These are phyloP conservation scores for Perdita meconis DNA, from an alignment of 2,888 invertebrate genomes.

Conservation along the genomic window DNA sequence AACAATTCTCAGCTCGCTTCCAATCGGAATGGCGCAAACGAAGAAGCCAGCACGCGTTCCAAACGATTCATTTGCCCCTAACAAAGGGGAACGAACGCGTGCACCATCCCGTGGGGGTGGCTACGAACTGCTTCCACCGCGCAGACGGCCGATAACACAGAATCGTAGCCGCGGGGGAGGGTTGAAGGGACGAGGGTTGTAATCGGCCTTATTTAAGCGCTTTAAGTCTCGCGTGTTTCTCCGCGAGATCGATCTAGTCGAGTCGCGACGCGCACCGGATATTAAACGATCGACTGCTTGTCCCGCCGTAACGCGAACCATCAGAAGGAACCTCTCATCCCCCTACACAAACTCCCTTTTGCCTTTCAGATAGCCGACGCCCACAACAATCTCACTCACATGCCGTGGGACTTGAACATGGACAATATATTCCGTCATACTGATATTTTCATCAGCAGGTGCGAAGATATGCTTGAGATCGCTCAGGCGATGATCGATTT, in stretches of 20 bases:
- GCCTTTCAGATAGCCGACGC: slow-evolving; percentile 86
- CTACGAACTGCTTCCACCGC: not conserved
- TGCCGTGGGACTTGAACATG: slow-evolving; percentile 90
- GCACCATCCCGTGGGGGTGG: slow-evolving; percentile 24
- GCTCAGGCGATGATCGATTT: slow-evolving; percentile 96
- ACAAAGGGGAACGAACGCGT: not conserved
- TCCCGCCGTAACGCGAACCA: slow-evolving; percentile 29
- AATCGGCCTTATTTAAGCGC: slow-evolving; percentile 32
- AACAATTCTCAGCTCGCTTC: not conserved
- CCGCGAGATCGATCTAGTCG: slow-evolving; percentile 18
- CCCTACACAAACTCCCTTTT: not conserved
- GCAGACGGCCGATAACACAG: slow-evolving; percentile 27
- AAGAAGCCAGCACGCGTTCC: not conserved
- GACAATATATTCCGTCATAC: slow-evolving; percentile 94
- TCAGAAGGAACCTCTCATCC: slow-evolving; percentile 11
- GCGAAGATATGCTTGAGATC: slow-evolving; percentile 93
- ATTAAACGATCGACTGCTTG: slow-evolving; percentile 31
- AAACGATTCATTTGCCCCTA: not conserved
- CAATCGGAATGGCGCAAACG: not conserved
- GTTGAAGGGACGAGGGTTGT: not conserved
- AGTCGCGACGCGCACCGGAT: slow-evolving; percentile 26
- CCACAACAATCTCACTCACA: slow-evolving; percentile 85
- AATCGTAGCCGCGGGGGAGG: not conserved
- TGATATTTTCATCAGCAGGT: slow-evolving; percentile 93
- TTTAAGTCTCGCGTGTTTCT: slow-evolving; percentile 7